A percentile compares a stretch with the other conserved stretches of the same genome.
Evolutionary conservation across 2,113 vertebrate species (phyloP).

Genomic region (Ahaetulla prasina): DNA sequence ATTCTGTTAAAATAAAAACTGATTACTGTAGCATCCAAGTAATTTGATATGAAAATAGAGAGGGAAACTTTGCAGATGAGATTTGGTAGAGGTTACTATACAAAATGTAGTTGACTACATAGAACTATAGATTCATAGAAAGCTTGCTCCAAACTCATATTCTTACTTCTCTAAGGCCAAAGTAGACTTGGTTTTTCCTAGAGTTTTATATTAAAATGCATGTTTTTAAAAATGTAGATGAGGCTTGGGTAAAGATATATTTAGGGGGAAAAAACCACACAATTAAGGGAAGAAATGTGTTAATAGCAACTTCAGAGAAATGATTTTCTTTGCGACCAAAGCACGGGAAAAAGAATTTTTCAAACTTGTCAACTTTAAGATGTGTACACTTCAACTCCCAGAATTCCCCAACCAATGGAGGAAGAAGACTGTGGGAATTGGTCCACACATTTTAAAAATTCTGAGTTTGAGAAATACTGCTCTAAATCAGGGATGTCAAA

Average conservation of each 20-base stretch:
- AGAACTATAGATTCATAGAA: neutral
- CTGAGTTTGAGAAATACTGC: constrained; percentile 14
- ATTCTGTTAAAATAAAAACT: neutral
- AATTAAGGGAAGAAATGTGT: neutral
- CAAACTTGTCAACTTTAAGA: neutral
- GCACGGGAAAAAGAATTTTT: neutral
- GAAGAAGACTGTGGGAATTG: neutral
- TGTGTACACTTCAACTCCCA: neutral
- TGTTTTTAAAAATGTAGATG: neutral
- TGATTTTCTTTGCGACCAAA: neutral
- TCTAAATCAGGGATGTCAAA: too few species aligned
- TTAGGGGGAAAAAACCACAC: too few species aligned
- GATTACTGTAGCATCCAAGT: neutral
- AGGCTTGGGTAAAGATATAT: too few species aligned
- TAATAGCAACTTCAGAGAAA: neutral
- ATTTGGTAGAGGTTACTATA: neutral
- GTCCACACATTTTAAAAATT: neutral
- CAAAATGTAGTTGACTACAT: neutral
- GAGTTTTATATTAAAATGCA: neutral
- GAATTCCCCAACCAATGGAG: neutral
- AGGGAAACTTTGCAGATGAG: neutral
- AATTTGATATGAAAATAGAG: neutral
- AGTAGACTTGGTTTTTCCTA: neutral
- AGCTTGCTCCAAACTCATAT: neutral
- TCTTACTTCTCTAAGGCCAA: neutral